These are phyloP conservation scores for Solenopsis fugax DNA, from an alignment of 1,140 invertebrate genomes.

Conservation along the genomic window DNA sequence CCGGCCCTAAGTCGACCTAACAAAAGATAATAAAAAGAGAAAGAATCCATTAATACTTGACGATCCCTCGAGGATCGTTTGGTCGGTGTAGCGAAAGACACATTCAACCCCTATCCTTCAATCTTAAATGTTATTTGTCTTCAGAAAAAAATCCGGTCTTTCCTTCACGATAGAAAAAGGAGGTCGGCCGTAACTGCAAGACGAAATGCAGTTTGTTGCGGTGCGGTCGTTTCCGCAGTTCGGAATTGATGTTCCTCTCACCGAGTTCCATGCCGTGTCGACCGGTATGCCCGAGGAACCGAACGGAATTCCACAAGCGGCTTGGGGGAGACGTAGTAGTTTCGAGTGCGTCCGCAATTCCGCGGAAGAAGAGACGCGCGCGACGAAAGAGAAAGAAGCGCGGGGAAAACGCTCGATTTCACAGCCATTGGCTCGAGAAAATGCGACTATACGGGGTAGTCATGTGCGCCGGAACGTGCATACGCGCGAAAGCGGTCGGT, in stretches of 20 bases:
- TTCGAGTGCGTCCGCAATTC: conserved; percentile 51
- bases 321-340: conserved; percentile 34
- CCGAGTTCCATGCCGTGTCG: conserved; percentile 28
- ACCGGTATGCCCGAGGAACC: conserved; percentile 47
- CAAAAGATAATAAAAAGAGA: background rate
- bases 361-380: conserved; percentile 24
- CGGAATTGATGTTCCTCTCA: conserved; percentile 4
- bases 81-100: background rate
- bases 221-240: conserved; percentile 15
- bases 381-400: conserved; percentile 67
- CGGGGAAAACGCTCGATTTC: conserved; percentile 77
- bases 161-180: background rate
- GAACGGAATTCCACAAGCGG: conserved; percentile 39
- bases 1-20: no score
- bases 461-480: conserved; percentile 73
- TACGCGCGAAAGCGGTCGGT: conserved; percentile 27
- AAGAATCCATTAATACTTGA: background rate
- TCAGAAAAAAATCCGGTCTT: background rate
- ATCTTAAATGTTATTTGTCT: conserved; percentile 14
- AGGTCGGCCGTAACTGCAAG: background rate
- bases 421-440: conserved; percentile 80
- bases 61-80: background rate
- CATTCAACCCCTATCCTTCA: background rate
- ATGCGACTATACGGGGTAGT: conserved; percentile 68
- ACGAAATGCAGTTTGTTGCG: conserved; percentile 26